Evolutionary conservation across 2,113 vertebrate species (phyloP).

Genomic region (Calidris pygmaea): DNA sequence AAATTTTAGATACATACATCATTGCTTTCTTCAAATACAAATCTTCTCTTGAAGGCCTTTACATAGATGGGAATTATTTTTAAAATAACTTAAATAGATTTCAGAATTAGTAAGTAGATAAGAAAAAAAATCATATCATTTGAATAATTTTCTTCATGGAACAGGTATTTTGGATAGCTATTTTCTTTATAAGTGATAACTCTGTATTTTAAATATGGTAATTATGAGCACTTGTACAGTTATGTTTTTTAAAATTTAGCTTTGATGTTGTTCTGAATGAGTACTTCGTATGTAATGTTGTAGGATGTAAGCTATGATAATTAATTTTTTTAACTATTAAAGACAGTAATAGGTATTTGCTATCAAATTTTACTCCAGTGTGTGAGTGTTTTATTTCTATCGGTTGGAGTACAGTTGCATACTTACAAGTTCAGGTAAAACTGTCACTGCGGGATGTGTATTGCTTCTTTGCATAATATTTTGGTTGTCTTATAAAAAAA

Average conservation of each 20-base stretch:
- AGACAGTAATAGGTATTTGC: background rate
- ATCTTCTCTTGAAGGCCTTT: background rate
- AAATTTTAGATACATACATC: background rate
- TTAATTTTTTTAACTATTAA: background rate
- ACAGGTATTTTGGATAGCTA: background rate
- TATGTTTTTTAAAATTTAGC: background rate
- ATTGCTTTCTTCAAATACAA: background rate
- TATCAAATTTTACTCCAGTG: background rate
- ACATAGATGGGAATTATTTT: background rate
- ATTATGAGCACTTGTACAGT: background rate
- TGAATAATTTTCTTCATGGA: background rate
- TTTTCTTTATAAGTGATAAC: background rate
- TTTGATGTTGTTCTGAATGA: background rate
- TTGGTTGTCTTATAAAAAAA: background rate
- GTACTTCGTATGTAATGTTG: background rate
- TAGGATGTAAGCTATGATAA: background rate
- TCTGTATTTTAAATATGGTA: background rate
- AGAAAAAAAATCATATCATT: background rate
- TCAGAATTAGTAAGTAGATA: background rate
- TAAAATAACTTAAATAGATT: background rate
- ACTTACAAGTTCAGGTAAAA: background rate
- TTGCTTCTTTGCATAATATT: background rate
- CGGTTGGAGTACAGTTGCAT: background rate
- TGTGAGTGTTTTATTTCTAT: background rate
- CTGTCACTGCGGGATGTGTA: background rate